phyloP scores from a whole-genome alignment of 2,113 vertebrate species.

The Romanogobio albipinnatus region DNA sequence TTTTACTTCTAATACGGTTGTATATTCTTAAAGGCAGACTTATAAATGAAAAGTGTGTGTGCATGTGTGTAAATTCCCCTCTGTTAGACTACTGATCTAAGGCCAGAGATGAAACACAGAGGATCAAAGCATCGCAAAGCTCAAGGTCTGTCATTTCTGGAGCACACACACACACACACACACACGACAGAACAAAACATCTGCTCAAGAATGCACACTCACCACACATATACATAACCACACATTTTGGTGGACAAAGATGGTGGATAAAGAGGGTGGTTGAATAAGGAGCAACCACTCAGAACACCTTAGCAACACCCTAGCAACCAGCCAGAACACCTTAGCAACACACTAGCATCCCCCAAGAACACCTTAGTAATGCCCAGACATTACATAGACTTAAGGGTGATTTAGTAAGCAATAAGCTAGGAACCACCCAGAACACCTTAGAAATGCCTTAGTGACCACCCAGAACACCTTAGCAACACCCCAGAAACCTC shows the following conservation, averaged over 20 bases:
- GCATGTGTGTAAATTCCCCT: not conserved
- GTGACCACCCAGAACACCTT: not conserved
- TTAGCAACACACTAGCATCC: too few relatives aligned
- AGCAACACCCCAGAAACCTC: not conserved
- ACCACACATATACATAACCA: not conserved
- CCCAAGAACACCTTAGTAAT: too few relatives aligned
- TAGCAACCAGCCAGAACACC: too few relatives aligned
- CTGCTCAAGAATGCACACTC: slow-evolving; percentile 1
- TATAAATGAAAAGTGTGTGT: not conserved
- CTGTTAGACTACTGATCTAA: slow-evolving; percentile 23
- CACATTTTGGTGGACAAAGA: too few relatives aligned
- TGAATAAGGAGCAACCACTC: too few relatives aligned
- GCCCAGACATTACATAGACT: not conserved
- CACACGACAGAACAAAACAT: not conserved
- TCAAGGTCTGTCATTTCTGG: slow-evolving; percentile 15
- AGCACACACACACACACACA: not conserved
- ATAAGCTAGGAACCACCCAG: not conserved
- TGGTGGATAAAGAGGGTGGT: not conserved
- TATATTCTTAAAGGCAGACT: not conserved
- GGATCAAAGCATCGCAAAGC: slow-evolving; percentile 19
- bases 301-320: not conserved
- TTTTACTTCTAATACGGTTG: not conserved
- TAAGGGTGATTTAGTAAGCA: not conserved
- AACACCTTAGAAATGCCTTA: not conserved
- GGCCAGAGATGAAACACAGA: slow-evolving; percentile 27